Evolutionary conservation across 2,888 invertebrate species (phyloP).

Genomic region (Buathra laborator): DNA sequence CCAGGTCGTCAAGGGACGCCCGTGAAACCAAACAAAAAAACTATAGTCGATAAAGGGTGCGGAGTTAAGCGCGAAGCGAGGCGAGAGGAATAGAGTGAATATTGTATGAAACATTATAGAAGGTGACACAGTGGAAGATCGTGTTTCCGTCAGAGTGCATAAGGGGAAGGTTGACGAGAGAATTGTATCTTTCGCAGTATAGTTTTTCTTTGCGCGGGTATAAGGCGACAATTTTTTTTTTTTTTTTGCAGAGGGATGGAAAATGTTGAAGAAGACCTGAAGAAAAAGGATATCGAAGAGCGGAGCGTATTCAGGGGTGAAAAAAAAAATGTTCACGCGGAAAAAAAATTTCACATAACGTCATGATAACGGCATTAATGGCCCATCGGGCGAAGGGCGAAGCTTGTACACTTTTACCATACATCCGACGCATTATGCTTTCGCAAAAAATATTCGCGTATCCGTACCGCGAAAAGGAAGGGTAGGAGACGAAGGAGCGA

Average conservation of each 20-base stretch:
- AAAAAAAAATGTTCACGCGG: background rate
- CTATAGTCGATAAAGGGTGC: background rate
- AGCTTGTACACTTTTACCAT: background rate
- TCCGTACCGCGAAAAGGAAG: background rate
- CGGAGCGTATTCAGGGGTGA: background rate
- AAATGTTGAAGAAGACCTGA: background rate
- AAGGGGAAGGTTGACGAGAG: background rate
- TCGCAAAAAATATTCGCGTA: background rate
- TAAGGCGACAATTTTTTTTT: background rate
- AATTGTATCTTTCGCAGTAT: background rate
- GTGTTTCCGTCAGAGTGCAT: background rate
- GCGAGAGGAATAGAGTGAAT: background rate
- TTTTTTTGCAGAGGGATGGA: background rate
- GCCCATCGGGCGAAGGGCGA: background rate
- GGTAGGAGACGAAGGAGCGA: background rate
- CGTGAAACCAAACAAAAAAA: background rate
- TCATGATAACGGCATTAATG: background rate
- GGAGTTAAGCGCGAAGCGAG: background rate
- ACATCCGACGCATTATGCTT: background rate
- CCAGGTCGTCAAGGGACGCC: background rate
- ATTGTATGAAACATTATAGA: slow-evolving; percentile 2
- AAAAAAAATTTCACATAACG: background rate
- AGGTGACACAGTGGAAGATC: background rate
- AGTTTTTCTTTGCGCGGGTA: background rate
- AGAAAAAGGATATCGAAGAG: background rate